A percentile compares a stretch with the other conserved stretches of the same genome.
Conservation (phyloP, 2,113 vertebrate genomes). For the Paraplagusia blochii region DNA sequence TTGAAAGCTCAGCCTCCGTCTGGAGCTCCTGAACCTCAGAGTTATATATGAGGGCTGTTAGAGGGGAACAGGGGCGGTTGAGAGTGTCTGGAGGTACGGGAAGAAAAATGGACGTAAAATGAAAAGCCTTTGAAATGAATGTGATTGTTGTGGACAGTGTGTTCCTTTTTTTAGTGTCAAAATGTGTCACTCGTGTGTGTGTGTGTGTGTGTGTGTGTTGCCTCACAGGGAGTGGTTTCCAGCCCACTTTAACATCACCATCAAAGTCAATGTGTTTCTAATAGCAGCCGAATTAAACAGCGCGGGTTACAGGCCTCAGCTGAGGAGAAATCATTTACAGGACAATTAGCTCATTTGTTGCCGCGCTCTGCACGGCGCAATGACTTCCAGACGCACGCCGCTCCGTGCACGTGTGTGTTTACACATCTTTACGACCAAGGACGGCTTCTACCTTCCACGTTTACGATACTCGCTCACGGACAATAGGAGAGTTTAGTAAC, state of each 20-base stretch:
- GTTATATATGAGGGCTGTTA: constrained; percentile 37
- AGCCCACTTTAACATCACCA: constrained; percentile 67
- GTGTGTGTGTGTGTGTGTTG: constrained; percentile 34
- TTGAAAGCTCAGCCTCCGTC: constrained; percentile 62
- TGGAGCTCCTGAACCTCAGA: constrained; percentile 52
- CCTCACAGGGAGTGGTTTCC: constrained; percentile 67
- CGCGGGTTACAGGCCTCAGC: constrained; percentile 61
- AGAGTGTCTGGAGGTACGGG: constrained; percentile 30
- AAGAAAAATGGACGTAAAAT: constrained; percentile 17
- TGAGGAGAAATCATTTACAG: constrained; percentile 75
- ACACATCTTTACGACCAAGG: background rate
- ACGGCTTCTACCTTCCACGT: no score
- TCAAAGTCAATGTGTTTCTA: constrained; percentile 77
- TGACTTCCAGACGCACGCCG: constrained; percentile 66
- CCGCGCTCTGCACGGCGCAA: constrained; percentile 63
- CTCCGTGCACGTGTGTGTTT: constrained; percentile 16
- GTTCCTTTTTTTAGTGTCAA: constrained; percentile 14
- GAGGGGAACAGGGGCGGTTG: background rate
- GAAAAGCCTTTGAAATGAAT: constrained; percentile 57
- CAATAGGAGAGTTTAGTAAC: constrained; percentile 22
- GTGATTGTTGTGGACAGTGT: constrained; percentile 18
- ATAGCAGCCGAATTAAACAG: constrained; percentile 74
- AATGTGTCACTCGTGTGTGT: constrained; percentile 32
- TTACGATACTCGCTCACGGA: background rate
- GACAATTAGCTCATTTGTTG: constrained; percentile 77